Evolutionary conservation across 2,797 vertebrate genomes (phyloP), one percentile per base, ranked within the genome.

Genomic region (Chelonia mydas): DNA sequence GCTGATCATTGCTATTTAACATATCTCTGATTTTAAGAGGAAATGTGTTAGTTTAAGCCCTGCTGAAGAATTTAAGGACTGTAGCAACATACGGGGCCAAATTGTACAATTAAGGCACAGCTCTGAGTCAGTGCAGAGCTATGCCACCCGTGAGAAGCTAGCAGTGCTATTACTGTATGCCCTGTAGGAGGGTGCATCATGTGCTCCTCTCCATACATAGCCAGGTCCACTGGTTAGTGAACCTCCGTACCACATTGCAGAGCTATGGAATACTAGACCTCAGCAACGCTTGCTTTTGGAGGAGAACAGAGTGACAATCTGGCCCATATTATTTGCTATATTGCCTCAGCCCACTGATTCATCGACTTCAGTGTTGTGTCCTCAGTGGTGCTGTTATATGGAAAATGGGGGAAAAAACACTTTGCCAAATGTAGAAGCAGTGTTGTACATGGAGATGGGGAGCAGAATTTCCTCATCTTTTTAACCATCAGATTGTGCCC

Each of bases 1-100:
- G 21, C 21, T 88, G 79, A 90, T 90, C 86, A 94, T 87, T 94
- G 61, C 82, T 96, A 87, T 94, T 96, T 94, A 53, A 45, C 87
- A 86, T 81, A 76, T 65, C 11, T 94, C 76, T 87, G 86, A 78
- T 19, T 16, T 89, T 31, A 85, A 9, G 90, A 90, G 72, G 61
- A 88, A 94, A 65, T 6, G 83, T 41, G 50, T 68, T 83, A 92
- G 41, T 41, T 83, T 31, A 13, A 89, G 45, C 17, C 31, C 47
- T 3, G 19, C 50, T 55, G 83, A 82, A 65, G 55, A 90, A 49
- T 65, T 19, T 54, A 92, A 81, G 83, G 16, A 11, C 57, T 59
- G 61, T 82, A 87, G n/a, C 54, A 91, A 68, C 2, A 28, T n/a
- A 11, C 53, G 17, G 3, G 19, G n/a, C 68, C 68, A 72, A 37